Evolutionary conservation across 1,140 invertebrate genomes (phyloP), one percentile per base, ranked within the genome.

Genomic region (Cotesia glomerata): DNA sequence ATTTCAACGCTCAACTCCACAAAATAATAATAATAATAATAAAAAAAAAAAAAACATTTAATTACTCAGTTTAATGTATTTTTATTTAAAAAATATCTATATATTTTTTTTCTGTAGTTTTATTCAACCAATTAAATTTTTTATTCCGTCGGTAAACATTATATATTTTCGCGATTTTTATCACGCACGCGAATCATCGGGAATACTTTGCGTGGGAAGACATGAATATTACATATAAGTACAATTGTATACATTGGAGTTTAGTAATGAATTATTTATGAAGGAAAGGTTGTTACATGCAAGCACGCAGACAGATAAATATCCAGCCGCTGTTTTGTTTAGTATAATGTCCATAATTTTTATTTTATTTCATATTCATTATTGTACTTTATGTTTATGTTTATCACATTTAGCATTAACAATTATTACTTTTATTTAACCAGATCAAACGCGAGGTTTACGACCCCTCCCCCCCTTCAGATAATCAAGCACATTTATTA

Each of bases 251-350:
- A 71, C 68, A 70, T 61, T 63, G 18, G 62, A 34, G 32, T 61
- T 16, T 45, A 9, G 39, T 63, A 45, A 71, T 71, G 69, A 16
- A 71, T 71, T 32, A 71, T 71, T 71, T 52, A 71, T 62, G 49
- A 71, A 71, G 39, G 7, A 45, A 71, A n/a, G 35, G 52, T 64
- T 56, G 70, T 45, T 65, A 63, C 36, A 63, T 71, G 69, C 58
- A 66, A 63, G 62, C 69, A 71, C 64, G 73, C 71, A 61, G 69
- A 71, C 67, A 68, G 73, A 74, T 74, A 74, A 71, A 64, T 74
- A 74, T 74, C 69, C 32, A 51, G 18, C 51, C 64, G 62, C 59
- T 51, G 67, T 68, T 68, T 75, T 64, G 58, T 71, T 56, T 7
- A 36, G 61, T 63, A 63, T 16, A 34, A n/a, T 54, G 49, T 67